These are phyloP conservation scores for Hirundichthys speculiger DNA, from an alignment of 2,113 vertebrate genomes.

Conservation along the genomic window DNA sequence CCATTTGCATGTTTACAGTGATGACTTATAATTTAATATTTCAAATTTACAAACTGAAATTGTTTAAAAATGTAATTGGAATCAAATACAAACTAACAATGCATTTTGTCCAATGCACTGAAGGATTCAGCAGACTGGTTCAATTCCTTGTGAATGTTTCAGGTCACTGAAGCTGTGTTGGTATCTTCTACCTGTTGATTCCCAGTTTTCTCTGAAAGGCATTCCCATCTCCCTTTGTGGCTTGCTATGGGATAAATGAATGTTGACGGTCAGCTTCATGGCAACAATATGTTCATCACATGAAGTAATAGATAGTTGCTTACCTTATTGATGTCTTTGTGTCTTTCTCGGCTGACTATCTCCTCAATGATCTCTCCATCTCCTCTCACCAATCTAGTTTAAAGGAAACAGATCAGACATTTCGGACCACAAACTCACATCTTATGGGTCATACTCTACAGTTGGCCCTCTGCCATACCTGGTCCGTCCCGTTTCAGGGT, in stretches of 20 bases:
- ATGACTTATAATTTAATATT: background rate
- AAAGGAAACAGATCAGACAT: background rate
- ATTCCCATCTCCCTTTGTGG: conserved; percentile 89
- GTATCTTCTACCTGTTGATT: conserved; percentile 66
- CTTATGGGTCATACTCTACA: background rate
- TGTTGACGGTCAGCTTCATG: background rate
- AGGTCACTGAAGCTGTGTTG: background rate
- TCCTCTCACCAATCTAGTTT: conserved; percentile 90
- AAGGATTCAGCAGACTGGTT: background rate
- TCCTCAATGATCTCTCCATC: conserved; percentile 96
- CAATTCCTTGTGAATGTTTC: background rate
- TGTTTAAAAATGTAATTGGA: too few species aligned
- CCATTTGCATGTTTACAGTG: too few species aligned
- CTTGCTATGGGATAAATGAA: conserved; percentile 79
- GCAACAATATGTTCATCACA: background rate
- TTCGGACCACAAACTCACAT: background rate
- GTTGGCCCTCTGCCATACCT: conserved; percentile 76
- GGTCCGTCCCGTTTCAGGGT: conserved; percentile 91
- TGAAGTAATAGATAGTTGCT: background rate
- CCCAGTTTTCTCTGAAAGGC: conserved; percentile 89
- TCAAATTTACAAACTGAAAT: background rate
- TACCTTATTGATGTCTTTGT: conserved; percentile 97
- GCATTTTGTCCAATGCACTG: background rate
- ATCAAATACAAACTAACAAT: background rate
- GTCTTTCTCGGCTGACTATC: conserved; percentile 91